Evolutionary conservation across 1,140 invertebrate species (phyloP), one percentile per base, ranked within the genome.

Genomic region (Periplaneta americana): DNA sequence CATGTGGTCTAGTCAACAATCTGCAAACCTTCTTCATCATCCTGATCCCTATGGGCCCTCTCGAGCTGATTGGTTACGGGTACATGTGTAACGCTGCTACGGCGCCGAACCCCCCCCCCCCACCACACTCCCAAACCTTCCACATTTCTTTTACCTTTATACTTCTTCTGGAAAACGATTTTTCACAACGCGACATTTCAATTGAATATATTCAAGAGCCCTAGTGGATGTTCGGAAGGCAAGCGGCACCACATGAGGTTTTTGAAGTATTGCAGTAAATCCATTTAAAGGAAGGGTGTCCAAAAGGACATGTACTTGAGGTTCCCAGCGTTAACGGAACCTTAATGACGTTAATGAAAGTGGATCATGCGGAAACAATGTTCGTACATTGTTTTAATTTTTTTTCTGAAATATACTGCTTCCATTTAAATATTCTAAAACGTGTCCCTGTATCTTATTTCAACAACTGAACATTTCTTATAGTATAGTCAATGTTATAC

Each of bases 161-260:
- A 66, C 48, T 77, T 76, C 34, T 76, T 77, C 35, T 34, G 35
- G 75, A 77, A 77, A 77, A 77, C 75, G 75, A 77, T 77, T 77
- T 77, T 33, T 77, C 75, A 77, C 75, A 36, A 28, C 48, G 75
- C 35, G 75, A 77, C 75, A 77, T 77, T 77, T 77, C 75, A 77
- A 77, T 77, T 77, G 75, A 77, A 77, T 77, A 77, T 77, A 77
- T 34, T 34, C 48, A 66, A 28, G 48, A 4, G 48, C 28, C 28
- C 0, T n/a, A 28, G 48, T 66, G 11, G 48, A 66, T 66, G 22
- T 66, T 66, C 48, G 48, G 22, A 28, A 28, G n/a, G n/a, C n/a
- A n/a, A n/a, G n/a, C n/a, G n/a, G 48, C 48, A 66, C 48, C 48
- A 28, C 48, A 66, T 28, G 48, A 66, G 48, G 48, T 28, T 48